Evolutionary conservation across 2,797 vertebrate genomes (phyloP).

Genomic region (Fundulus diaphanus): DNA sequence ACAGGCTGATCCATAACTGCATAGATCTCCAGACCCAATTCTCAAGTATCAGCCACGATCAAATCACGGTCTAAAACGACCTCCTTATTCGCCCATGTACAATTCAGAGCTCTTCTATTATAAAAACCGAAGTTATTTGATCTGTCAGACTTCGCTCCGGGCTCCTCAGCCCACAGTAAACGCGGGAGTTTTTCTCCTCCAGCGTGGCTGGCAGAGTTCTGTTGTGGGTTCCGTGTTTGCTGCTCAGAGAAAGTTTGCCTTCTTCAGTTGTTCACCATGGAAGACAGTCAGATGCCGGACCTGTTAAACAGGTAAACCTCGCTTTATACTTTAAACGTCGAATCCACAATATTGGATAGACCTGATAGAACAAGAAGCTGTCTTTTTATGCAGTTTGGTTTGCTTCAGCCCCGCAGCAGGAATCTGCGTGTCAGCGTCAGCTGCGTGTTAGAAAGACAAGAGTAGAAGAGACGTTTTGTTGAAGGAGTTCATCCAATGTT

Average conservation of each 20-base stretch:
- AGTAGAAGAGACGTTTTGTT: background rate
- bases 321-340: background rate
- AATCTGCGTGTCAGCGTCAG: background rate
- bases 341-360: too few species aligned
- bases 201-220: background rate
- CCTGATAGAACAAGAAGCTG: background rate
- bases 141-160: background rate
- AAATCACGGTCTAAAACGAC: too few species aligned
- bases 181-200: background rate
- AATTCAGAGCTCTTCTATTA: background rate
- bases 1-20: background rate
- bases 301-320: background rate
- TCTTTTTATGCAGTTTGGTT: background rate
- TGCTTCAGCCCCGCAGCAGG: background rate
- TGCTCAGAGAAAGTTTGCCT: too few species aligned
- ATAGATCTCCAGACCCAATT: background rate
- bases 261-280: constrained; percentile 33
- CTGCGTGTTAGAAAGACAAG: background rate
- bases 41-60: background rate
- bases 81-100: background rate
- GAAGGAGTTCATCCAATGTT: background rate
- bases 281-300: background rate
- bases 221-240: background rate
- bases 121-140: background rate
- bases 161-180: background rate